Percentiles rank a stretch among this genome's conserved stretches.
These are phyloP conservation scores for Parus major DNA, from an alignment of 2,113 vertebrate genomes.

Conservation along the genomic window DNA sequence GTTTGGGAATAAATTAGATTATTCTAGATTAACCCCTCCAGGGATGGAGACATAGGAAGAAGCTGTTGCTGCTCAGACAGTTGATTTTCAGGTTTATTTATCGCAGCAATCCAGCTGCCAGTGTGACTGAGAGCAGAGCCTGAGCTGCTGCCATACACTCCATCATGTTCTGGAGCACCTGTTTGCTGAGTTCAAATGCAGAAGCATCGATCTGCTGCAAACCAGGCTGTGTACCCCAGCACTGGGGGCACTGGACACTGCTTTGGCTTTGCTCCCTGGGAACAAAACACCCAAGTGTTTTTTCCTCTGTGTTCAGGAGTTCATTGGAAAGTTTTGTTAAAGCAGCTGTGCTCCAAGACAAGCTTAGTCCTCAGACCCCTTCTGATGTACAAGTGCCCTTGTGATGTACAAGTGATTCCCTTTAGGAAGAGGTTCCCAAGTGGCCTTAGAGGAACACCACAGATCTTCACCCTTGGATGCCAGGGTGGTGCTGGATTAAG, in stretches of 20 bases:
- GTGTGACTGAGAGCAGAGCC: neutral
- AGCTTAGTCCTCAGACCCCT: neutral
- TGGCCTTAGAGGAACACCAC: neutral
- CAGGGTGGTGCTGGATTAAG: fast-evolving
- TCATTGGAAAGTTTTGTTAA: neutral
- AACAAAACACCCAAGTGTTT: fast-evolving
- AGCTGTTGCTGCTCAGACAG: neutral
- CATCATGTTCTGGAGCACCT: neutral
- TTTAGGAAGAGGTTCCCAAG: neutral
- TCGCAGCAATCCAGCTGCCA: neutral
- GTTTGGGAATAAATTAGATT: slow-evolving; percentile 42
- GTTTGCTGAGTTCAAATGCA: neutral
- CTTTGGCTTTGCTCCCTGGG: neutral
- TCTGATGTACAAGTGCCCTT: neutral
- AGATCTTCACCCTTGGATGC: neutral
- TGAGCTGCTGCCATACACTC: neutral
- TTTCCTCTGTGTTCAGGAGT: neutral
- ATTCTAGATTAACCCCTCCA: slow-evolving; percentile 39
- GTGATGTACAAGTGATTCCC: neutral
- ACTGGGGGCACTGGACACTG: fast-evolving
- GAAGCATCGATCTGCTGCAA: neutral
- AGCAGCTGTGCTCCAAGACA: neutral
- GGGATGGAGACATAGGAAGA: neutral
- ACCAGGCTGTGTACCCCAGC: fast-evolving
- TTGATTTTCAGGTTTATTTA: slow-evolving; percentile 43